Evolutionary conservation across 2,113 vertebrate genomes (phyloP).

Genomic region (Pithys albifrons): DNA sequence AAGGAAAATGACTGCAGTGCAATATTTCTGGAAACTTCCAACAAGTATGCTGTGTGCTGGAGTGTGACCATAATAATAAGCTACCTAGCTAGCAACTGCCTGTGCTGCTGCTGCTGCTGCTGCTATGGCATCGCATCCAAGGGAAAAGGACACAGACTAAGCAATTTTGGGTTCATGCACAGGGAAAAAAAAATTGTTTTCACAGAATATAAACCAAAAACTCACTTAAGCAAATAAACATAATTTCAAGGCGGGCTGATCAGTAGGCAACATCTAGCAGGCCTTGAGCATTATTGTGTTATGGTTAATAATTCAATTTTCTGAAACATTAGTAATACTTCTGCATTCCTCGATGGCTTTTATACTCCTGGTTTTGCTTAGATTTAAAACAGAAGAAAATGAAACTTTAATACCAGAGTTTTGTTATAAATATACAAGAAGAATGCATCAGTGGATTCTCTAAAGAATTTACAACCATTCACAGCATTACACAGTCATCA

Average conservation of each 20-base stretch:
- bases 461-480: constrained; percentile 47
- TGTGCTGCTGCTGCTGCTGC: constrained; percentile 60
- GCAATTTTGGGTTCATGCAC: constrained; percentile 64
- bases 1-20: constrained; percentile 87
- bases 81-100: constrained; percentile 74
- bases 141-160: constrained; percentile 68
- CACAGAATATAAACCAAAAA: constrained; percentile 64
- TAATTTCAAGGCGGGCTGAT: constrained; percentile 64
- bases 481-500: constrained; percentile 53
- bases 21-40: constrained; percentile 90
- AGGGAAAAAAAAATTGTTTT: constrained; percentile 13
- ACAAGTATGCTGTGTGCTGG: constrained; percentile 82
- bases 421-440: constrained; percentile 57
- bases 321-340: constrained; percentile 64
- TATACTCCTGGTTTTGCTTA: constrained; percentile 29
- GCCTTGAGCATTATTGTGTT: constrained; percentile 59
- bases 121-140: constrained; percentile 58
- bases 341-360: constrained; percentile 38
- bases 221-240: constrained; percentile 69
- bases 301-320: constrained; percentile 71
- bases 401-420: constrained; percentile 56
- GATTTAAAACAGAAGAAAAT: constrained; percentile 45
- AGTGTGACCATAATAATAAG: constrained; percentile 83
- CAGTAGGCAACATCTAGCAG: constrained; percentile 62
- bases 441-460: constrained; percentile 45